phyloP scores from a whole-genome alignment of 2,113 vertebrate genomes.

The Alaudala cheleensis region DNA sequence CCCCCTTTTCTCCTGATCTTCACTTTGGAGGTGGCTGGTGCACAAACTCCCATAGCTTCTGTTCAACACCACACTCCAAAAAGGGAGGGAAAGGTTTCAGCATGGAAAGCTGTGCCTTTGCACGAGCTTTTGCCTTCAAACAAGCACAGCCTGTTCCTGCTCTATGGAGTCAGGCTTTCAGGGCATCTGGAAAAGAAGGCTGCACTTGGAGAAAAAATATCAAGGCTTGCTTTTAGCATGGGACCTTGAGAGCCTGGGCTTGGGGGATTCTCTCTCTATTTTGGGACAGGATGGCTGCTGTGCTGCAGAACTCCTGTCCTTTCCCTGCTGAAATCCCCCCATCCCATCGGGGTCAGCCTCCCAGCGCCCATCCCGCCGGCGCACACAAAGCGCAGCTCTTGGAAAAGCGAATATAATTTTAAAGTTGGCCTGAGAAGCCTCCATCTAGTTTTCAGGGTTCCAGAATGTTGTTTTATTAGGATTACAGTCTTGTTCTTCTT shows the following conservation, averaged over 20 bases:
- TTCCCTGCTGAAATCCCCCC: not conserved
- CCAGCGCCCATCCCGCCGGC: not conserved
- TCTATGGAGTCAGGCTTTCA: not conserved
- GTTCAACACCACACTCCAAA: not conserved
- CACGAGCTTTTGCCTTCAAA: not conserved
- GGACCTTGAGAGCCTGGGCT: not conserved
- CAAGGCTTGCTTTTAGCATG: not conserved
- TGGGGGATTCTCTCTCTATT: not conserved
- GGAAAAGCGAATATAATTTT: slow-evolving; percentile 37
- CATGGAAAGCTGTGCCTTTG: not conserved
- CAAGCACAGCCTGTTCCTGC: not conserved
- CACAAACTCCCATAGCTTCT: not conserved
- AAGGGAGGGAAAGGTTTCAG: not conserved
- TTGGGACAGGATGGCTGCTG: not conserved
- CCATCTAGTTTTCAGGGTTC: slow-evolving; percentile 67
- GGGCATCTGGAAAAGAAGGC: not conserved
- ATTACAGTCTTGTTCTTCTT: slow-evolving; percentile 69
- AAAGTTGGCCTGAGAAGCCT: slow-evolving; percentile 53
- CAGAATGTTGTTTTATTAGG: slow-evolving; percentile 71
- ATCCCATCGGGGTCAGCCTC: not conserved
- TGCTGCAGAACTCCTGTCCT: not conserved
- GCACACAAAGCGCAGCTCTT: slow-evolving; percentile 15
- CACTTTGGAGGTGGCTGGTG: not conserved
- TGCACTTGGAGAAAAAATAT: not conserved
- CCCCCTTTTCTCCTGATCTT: not conserved